phyloP scores from a whole-genome alignment of 1,140 invertebrate genomes.

The Brachionus rubens region DNA sequence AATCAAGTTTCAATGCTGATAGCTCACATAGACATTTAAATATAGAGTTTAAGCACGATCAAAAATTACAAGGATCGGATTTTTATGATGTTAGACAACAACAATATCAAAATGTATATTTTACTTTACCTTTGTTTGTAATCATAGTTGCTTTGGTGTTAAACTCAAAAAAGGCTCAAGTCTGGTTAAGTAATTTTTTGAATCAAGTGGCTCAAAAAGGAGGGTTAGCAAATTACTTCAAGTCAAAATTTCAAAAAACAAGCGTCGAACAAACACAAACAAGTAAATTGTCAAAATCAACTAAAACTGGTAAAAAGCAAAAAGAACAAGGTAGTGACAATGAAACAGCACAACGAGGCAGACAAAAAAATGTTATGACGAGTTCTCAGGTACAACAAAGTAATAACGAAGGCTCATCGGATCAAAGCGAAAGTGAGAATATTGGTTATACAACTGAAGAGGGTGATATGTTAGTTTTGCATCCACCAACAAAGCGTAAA shows the following conservation, averaged over 20 bases:
- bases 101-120: constrained; percentile 46
- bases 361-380: background rate
- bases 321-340: constrained; percentile 15
- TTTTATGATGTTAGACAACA: background rate
- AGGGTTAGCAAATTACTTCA: background rate
- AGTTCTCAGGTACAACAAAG: background rate
- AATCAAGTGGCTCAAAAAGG: constrained; percentile 7
- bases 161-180: background rate
- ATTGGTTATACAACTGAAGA: constrained; percentile 5
- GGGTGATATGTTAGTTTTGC: constrained; percentile 18
- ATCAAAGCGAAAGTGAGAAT: constrained; percentile 27
- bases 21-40: constrained; percentile 14
- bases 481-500: background rate
- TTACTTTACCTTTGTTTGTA: constrained; percentile 30
- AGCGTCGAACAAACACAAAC: background rate
- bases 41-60: constrained; percentile 1
- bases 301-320: background rate
- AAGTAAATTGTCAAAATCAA: background rate
- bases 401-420: background rate
- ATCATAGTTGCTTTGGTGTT: background rate
- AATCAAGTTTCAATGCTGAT: constrained; percentile 8
- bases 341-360: background rate
- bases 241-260: background rate
- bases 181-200: background rate
- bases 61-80: background rate